Evolutionary conservation across 2,797 vertebrate genomes (phyloP), one percentile per base, ranked within the genome.

Genomic region (Pygocentrus nattereri): DNA sequence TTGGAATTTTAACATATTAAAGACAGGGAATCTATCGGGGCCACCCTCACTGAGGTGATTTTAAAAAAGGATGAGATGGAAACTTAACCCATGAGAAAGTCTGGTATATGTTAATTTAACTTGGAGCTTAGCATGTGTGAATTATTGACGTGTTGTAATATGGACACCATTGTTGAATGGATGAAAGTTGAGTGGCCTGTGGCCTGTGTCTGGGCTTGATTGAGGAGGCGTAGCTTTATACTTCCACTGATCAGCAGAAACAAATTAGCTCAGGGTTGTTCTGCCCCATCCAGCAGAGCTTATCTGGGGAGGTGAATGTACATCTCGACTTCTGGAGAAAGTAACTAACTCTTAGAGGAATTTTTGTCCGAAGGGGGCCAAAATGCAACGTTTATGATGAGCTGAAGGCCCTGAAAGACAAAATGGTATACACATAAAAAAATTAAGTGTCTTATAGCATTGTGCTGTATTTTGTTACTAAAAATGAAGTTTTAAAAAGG

Each of bases 131-230:
- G 82, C 87, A 79, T 59, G 72, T 85, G 91, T 94, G 79, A 93
- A 94, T 94, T 92, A 94, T 94, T 92, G 90, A 94, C 13, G 0
- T 25, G 54, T 44, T 82, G 90, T 92, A 93, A 92, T 93, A 93
- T 93, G 90, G 91, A 93, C 92, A 91, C 92, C 91, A 84, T 90
- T 88, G 90, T 78, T 79, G 84, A 92, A 90, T 88, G 89, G 88
- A 89, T 92, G 90, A 92, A 91, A 92, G 88, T 89, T 90, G 89
- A 90, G 88, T 89, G 88, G 76, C 82, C 83, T 67, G 88, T 89
- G 88, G 76, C 82, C 83, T 67, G 86, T 83, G 85, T 82, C 75
- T 76, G 84, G 59, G 67, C 82, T 78, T 82, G 90, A 74, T 21
- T 5, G 76, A 78, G 27, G 23, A n/a, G 56, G 76, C 25, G 59